Conservation (phyloP, 2,113 vertebrate species). For the Sphyrna mokarran region DNA sequence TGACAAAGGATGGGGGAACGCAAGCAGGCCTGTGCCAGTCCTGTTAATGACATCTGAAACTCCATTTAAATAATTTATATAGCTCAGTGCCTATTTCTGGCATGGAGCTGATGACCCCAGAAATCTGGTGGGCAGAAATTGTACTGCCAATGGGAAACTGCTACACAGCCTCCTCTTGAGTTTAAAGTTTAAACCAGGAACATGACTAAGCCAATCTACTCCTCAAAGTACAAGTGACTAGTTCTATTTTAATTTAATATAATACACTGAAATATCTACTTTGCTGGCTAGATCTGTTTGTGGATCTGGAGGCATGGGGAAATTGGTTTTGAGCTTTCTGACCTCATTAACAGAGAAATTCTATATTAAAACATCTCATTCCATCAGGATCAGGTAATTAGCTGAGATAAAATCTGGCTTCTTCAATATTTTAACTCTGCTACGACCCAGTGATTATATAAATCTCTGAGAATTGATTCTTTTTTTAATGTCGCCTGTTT, state of each 20-base stretch:
- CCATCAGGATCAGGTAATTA: neutral
- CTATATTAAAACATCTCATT: neutral
- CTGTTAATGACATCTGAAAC: too few species aligned
- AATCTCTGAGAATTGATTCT: neutral
- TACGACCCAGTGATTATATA: neutral
- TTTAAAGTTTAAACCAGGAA: too few species aligned
- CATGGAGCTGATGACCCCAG: too few species aligned
- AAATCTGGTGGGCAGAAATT: too few species aligned
- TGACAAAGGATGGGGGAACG: too few species aligned
- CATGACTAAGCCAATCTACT: too few species aligned
- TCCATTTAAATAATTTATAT: too few species aligned
- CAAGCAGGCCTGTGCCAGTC: too few species aligned
- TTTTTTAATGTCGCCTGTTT: neutral
- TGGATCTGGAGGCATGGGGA: neutral
- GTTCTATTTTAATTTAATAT: neutral
- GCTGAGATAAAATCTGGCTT: neutral
- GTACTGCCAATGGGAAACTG: too few species aligned
- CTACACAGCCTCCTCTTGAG: too few species aligned
- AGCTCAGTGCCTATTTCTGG: too few species aligned
- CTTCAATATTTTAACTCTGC: neutral
- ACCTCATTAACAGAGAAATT: neutral
- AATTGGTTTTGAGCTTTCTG: neutral
- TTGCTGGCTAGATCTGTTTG: neutral
- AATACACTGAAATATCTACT: neutral
- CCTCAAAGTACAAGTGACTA: neutral